These are phyloP conservation scores for Thysanoteuthis rhombus DNA, from an alignment of 2,888 invertebrate genomes.

Conservation along the genomic window DNA sequence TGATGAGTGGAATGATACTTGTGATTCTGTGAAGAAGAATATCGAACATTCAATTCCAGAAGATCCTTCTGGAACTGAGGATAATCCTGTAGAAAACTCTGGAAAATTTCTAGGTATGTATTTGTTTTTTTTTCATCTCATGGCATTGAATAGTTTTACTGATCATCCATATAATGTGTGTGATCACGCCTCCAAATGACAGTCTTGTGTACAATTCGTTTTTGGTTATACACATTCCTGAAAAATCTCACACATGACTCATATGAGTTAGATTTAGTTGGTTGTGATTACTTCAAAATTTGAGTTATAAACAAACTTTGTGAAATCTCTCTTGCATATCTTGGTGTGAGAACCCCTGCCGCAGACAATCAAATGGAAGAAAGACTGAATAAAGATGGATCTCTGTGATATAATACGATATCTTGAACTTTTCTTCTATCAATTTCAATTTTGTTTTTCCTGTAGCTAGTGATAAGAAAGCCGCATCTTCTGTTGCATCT, in stretches of 20 bases:
- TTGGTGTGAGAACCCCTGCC: no score
- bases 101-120: not conserved
- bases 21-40: constrained; percentile 1
- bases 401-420: not conserved
- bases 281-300: no score
- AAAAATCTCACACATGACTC: no score
- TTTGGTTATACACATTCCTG: no score
- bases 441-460: not conserved
- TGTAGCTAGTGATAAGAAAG: not conserved
- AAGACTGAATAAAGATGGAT: not conserved
- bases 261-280: no score
- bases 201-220: no score
- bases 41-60: not conserved
- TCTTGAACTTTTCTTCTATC: not conserved
- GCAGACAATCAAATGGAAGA: not conserved
- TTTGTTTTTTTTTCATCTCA: not conserved
- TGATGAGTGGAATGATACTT: constrained; percentile 16
- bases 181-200: no score
- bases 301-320: no score
- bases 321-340: no score
- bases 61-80: not conserved
- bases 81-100: not conserved
- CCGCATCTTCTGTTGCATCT: constrained; percentile 36
- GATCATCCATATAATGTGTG: not conserved
- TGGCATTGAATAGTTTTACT: not conserved